Evolutionary conservation across 2,888 invertebrate genomes (phyloP), one percentile per base, ranked within the genome.

Genomic region (Lycia hirtaria): DNA sequence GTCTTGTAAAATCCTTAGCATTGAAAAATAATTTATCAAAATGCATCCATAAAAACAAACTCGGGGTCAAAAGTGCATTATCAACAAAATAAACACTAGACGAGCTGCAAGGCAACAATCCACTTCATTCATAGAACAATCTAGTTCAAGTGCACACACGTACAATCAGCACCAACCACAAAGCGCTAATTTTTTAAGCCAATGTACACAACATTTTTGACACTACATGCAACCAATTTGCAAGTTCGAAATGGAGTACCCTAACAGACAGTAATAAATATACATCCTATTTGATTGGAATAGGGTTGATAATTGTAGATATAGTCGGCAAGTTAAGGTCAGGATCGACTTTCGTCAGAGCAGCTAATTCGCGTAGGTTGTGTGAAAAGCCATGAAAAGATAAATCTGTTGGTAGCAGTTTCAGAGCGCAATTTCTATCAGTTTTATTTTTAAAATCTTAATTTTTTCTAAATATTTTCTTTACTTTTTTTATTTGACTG

Each of bases 121-220:
- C 64, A 69, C 67, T 77, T 76, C 84, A 88, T 85, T 86, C 83
- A 86, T 75, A 73, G 64, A 60, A 63, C 69, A 69, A 89, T 78
- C 68, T 80, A 85, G 88, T 88, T 86, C 89, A 90, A 90, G 89
- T 89, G 84, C 84, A 88, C 83, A 76, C 79, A 73, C 75, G 80
- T 83, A 84, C 81, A 76, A 74, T 71, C 78, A 9, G 22, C 38
- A 40, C 17, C 22, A 12, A 20, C 22, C 78, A 75, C 63, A 69
- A 71, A 69, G 62, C 49, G 65, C 60, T 67, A 67, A 67, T 26
- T 58, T 47, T 54, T 47, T 48, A 53, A 64, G 56, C 68, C 68
- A 67, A 68, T 60, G 68, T 57, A n/a, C n/a, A n/a, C n/a, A n/a
- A n/a, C n/a, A 62, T 72, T 74, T 76, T 73, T 78, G 75, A 69